These are phyloP conservation scores for Euleptes europaea DNA, from an alignment of 2,113 vertebrate species.

Conservation along the genomic window DNA sequence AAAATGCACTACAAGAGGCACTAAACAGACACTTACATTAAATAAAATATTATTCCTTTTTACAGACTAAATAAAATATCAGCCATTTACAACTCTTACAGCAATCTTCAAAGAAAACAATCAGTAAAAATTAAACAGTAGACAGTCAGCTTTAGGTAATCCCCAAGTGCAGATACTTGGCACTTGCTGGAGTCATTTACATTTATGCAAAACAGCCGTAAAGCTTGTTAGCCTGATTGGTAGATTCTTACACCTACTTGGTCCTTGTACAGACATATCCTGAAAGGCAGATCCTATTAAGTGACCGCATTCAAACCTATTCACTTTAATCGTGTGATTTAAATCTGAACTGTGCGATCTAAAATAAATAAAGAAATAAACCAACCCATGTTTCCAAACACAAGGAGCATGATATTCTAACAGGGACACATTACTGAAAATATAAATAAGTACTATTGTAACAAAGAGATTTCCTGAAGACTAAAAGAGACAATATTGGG, in stretches of 20 bases:
- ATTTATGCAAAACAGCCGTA: background rate
- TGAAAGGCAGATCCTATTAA: background rate
- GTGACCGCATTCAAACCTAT: background rate
- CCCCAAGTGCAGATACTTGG: background rate
- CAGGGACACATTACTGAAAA: conserved; percentile 14
- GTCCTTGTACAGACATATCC: background rate
- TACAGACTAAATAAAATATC: conserved; percentile 72
- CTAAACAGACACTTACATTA: conserved; percentile 77
- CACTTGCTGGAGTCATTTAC: conserved; percentile 11
- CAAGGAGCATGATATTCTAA: conserved; percentile 7
- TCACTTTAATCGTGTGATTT: background rate
- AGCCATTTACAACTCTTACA: conserved; percentile 66
- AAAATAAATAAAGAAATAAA: conserved; percentile 11
- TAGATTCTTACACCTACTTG: background rate
- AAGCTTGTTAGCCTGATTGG: background rate
- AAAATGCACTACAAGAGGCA: conserved; percentile 73
- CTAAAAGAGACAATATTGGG: background rate
- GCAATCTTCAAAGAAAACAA: conserved; percentile 68
- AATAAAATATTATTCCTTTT: conserved; percentile 70
- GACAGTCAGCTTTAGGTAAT: conserved; percentile 36
- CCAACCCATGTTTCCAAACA: background rate
- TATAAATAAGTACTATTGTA: conserved; percentile 3
- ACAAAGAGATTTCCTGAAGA: conserved; percentile 19
- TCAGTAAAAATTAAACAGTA: conserved; percentile 54
- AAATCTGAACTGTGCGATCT: background rate